Evolutionary conservation across 2,888 invertebrate genomes (phyloP).

Genomic region (Asteroscopus sphinx): DNA sequence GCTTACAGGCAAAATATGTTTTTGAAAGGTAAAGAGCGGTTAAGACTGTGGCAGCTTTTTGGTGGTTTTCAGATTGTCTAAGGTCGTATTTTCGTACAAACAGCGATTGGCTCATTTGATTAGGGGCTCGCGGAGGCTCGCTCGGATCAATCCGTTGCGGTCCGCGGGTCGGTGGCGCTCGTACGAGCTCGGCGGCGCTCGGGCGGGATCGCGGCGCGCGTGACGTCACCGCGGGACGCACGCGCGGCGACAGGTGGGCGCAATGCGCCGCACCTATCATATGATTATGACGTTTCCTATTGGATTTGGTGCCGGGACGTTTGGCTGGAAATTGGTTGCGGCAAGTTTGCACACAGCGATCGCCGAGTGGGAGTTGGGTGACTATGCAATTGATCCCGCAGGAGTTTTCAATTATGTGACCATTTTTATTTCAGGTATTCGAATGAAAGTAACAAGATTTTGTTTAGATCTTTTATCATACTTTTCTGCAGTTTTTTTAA

Average conservation of each 20-base stretch:
- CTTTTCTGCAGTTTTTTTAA: background rate
- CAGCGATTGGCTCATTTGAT: constrained; percentile 71
- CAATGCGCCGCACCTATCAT: constrained; percentile 88
- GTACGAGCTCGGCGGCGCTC: constrained; percentile 65
- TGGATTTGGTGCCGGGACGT: constrained; percentile 73
- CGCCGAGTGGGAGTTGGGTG: constrained; percentile 48
- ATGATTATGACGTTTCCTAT: constrained; percentile 88
- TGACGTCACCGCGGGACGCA: constrained; percentile 88
- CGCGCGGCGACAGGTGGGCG: constrained; percentile 89
- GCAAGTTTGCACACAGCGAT: constrained; percentile 68
- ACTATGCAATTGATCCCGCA: constrained; percentile 57
- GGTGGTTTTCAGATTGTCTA: constrained; percentile 23
- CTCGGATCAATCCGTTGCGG: constrained; percentile 82
- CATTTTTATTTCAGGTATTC: constrained; percentile 36
- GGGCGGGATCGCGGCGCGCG: constrained; percentile 68
- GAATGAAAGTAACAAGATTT: background rate
- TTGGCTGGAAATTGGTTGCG: constrained; percentile 74
- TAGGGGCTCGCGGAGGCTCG: constrained; percentile 68
- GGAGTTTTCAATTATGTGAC: constrained; percentile 52
- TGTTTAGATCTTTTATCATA: background rate
- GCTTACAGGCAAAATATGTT: constrained; percentile 34
- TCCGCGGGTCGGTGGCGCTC: constrained; percentile 65
- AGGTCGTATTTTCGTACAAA: constrained; percentile 54
- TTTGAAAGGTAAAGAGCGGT: constrained; percentile 13
- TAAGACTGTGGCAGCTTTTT: constrained; percentile 17